A percentile compares a stretch with the other conserved stretches of the same genome.
These are phyloP conservation scores for Petrocephalus sullivani DNA, from an alignment of 2,797 vertebrate species.

Conservation along the genomic window DNA sequence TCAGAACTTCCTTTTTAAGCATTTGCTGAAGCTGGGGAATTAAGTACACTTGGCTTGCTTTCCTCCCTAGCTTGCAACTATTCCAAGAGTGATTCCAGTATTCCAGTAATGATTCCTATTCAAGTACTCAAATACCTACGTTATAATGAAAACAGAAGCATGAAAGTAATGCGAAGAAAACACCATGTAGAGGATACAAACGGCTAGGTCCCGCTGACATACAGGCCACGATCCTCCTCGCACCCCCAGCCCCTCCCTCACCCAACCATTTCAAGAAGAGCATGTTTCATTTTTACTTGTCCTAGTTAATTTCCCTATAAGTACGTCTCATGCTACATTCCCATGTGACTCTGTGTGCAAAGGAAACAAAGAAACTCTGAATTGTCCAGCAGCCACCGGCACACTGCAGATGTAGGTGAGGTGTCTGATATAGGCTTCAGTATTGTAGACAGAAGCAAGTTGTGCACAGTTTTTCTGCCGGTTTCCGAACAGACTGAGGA, in stretches of 20 bases:
- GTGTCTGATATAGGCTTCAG: slow-evolving; percentile 1
- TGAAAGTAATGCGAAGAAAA: not conserved
- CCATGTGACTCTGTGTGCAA: not conserved
- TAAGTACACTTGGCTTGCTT: not conserved
- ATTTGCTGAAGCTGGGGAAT: not conserved
- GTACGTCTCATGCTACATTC: not conserved
- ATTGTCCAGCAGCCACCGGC: not conserved
- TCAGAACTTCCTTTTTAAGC: not conserved
- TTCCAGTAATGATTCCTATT: not conserved
- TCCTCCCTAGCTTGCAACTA: not conserved
- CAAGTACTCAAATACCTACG: not conserved
- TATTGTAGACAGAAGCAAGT: not conserved
- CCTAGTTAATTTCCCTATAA: slow-evolving; percentile 1
- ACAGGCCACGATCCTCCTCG: not conserved
- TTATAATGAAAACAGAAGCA: not conserved
- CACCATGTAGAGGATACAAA: not conserved
- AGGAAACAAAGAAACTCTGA: not conserved
- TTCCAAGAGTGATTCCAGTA: not conserved
- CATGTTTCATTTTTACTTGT: not conserved
- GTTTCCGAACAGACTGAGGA: not conserved
- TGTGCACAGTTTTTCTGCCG: not conserved
- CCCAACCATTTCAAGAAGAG: not conserved
- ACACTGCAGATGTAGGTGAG: not conserved
- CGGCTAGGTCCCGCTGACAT: not conserved
- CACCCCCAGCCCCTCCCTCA: not conserved